A percentile compares a stretch with the other conserved stretches of the same genome.
phyloP scores from a whole-genome alignment of 2,113 vertebrate species.

The Lutjanus erythropterus region DNA sequence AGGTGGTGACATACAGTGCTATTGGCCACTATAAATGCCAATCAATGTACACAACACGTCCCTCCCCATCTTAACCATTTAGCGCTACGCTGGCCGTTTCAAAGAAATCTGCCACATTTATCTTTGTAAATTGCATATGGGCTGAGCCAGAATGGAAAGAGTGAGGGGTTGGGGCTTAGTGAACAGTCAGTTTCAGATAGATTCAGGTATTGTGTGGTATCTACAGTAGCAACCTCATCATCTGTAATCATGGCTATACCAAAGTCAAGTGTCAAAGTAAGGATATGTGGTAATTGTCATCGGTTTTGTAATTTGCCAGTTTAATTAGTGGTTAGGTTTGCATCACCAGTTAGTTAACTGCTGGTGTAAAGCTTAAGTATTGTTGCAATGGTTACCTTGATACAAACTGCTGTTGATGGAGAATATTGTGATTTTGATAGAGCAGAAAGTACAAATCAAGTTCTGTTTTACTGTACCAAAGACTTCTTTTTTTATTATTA shows the following conservation, averaged over 20 bases:
- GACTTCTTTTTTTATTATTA: no score
- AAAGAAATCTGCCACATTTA: no score
- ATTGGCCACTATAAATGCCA: no score
- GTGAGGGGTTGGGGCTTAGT: not conserved
- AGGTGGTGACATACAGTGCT: no score
- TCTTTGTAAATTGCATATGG: not conserved
- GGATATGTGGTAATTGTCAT: no score
- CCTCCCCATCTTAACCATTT: no score
- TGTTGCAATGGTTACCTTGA: not conserved
- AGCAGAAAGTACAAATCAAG: not conserved
- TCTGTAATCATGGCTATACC: not conserved
- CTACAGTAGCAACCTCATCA: no score
- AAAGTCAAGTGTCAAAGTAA: not conserved
- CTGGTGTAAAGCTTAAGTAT: not conserved
- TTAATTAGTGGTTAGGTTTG: not conserved
- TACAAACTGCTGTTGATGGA: not conserved
- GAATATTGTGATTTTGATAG: not conserved
- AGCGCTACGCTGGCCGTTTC: no score
- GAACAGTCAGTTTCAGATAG: not conserved
- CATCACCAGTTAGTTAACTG: not conserved
- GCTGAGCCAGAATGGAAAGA: not conserved
- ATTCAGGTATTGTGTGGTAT: not conserved
- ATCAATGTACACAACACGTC: no score
- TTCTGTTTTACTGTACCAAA: no score
- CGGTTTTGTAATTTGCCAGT: not conserved